phyloP scores from a whole-genome alignment of 2,888 invertebrate genomes.

The Mesoligia furuncula region DNA sequence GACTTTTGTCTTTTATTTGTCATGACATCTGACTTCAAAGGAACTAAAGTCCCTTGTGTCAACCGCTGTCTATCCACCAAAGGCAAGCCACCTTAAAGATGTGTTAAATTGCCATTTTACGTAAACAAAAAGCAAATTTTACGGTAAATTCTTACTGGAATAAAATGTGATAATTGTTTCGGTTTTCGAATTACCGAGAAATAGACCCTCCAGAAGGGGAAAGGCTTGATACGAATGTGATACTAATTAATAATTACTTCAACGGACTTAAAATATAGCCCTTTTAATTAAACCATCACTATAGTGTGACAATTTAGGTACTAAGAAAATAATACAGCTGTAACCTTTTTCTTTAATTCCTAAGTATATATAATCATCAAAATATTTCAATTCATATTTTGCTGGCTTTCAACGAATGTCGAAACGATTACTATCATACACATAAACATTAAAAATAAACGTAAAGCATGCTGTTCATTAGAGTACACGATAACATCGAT shows the following conservation, averaged over 20 bases:
- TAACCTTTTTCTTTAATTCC: background rate
- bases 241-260: slow-evolving; percentile 7
- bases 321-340: slow-evolving; percentile 28
- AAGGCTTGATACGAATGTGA: background rate
- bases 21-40: slow-evolving; percentile 4
- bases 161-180: slow-evolving; percentile 18
- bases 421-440: slow-evolving; percentile 26
- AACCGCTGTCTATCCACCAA: background rate
- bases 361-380: background rate
- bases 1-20: background rate
- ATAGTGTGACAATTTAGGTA: background rate
- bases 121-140: slow-evolving; percentile 12
- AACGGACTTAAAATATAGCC: background rate
- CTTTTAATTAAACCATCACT: slow-evolving; percentile 28
- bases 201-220: background rate
- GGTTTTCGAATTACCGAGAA: background rate
- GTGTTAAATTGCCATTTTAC: slow-evolving; percentile 15
- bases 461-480: slow-evolving; percentile 40
- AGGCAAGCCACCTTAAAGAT: background rate
- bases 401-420: slow-evolving; percentile 11
- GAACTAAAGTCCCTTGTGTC: background rate
- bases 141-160: slow-evolving; percentile 7
- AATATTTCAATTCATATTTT: slow-evolving; percentile 30
- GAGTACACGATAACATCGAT: slow-evolving; percentile 32
- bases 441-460: slow-evolving; percentile 41